A percentile compares a stretch with the other conserved stretches of the same genome.
These are phyloP conservation scores for Calonectris borealis DNA, from an alignment of 2,113 vertebrate species.

Conservation along the genomic window DNA sequence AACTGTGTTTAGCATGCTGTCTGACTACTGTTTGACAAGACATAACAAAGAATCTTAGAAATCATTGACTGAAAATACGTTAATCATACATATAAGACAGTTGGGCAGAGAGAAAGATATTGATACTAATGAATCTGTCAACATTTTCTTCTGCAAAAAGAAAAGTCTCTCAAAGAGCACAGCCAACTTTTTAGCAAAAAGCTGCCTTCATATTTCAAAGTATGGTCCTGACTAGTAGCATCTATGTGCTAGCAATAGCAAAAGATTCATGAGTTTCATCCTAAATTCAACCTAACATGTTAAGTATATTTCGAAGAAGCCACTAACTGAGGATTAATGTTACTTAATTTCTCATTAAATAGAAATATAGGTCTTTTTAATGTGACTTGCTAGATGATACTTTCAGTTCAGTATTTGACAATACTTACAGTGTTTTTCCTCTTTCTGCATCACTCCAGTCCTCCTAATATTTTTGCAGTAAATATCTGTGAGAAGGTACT, in stretches of 20 bases:
- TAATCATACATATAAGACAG: background rate
- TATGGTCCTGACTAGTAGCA: background rate
- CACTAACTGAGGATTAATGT: background rate
- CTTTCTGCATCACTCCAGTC: fast-evolving
- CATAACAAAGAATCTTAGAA: background rate
- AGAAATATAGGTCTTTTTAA: background rate
- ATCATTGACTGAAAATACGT: background rate
- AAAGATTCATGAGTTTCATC: background rate
- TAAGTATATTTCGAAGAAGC: background rate
- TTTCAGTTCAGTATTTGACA: background rate
- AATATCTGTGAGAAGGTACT: background rate
- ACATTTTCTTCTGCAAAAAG: background rate
- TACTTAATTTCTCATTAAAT: background rate
- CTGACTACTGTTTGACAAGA: background rate
- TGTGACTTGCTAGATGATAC: background rate
- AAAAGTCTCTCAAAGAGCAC: background rate
- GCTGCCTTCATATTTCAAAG: background rate
- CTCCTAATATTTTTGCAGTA: background rate
- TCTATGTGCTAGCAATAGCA: background rate
- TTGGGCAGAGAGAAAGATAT: background rate
- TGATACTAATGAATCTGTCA: background rate
- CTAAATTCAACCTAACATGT: background rate
- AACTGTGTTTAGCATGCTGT: background rate
- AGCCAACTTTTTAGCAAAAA: background rate
- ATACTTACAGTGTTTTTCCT: background rate